Conservation (phyloP, 2,113 vertebrate species). For the Malurus elegans region DNA sequence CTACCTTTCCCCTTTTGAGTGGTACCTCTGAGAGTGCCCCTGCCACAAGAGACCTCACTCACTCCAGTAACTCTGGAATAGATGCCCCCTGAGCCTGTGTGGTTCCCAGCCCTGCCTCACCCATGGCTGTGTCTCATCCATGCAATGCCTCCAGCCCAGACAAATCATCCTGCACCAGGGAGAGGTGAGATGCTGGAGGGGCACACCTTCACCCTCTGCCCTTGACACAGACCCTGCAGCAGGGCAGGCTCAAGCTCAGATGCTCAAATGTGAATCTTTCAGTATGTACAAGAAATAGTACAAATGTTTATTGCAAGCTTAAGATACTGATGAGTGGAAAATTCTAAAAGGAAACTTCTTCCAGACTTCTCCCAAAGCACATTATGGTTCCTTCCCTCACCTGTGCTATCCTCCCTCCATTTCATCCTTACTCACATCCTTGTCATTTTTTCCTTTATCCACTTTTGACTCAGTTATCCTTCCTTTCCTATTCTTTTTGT, state of each 20-base stretch:
- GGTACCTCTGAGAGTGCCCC: background rate
- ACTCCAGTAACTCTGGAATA: fast-evolving
- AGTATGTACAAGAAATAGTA: fast-evolving
- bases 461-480: background rate
- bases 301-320: background rate
- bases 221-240: background rate
- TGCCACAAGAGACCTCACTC: fast-evolving
- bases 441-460: background rate
- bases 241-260: background rate
- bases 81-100: fast-evolving
- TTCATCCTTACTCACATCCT: background rate
- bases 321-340: background rate
- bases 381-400: background rate
- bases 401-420: background rate
- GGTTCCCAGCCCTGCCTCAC: background rate
- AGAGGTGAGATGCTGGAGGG: fast-evolving
- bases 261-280: background rate
- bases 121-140: fast-evolving
- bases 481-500: background rate
- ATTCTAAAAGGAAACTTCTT: background rate
- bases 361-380: background rate
- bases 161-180: fast-evolving
- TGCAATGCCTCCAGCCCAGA: background rate
- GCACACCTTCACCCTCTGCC: background rate
- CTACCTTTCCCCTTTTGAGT: background rate